phyloP scores from a whole-genome alignment of 2,888 invertebrate species.

The Graphium colonna region DNA sequence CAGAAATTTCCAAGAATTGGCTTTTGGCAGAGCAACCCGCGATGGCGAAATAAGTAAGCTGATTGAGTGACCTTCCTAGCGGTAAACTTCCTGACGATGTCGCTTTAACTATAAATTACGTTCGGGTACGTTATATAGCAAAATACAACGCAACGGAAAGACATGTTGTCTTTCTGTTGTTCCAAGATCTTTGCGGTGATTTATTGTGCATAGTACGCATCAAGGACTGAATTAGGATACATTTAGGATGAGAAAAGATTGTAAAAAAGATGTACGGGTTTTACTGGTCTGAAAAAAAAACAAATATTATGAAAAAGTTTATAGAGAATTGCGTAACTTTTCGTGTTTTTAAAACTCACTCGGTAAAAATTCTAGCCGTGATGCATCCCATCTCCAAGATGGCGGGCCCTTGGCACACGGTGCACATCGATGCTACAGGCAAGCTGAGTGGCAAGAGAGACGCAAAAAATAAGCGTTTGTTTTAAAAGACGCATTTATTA shows the following conservation, averaged over 20 bases:
- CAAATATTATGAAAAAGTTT: slow-evolving; percentile 28
- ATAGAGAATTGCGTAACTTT: slow-evolving; percentile 30
- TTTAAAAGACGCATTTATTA: no score
- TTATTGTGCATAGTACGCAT: no score
- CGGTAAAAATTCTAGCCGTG: slow-evolving; percentile 24
- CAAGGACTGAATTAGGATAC: no score
- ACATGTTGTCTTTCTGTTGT: slow-evolving; percentile 32
- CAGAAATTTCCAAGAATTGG: slow-evolving; percentile 33
- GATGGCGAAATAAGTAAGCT: slow-evolving; percentile 30
- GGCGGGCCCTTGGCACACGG: slow-evolving; percentile 32
- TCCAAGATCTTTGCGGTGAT: slow-evolving; percentile 31
- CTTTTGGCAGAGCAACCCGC: slow-evolving; percentile 33
- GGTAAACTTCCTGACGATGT: slow-evolving; percentile 13
- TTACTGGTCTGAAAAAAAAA: slow-evolving; percentile 36
- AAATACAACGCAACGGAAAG: slow-evolving; percentile 28
- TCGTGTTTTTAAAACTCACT: slow-evolving; percentile 31
- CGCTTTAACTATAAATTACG: slow-evolving; percentile 33
- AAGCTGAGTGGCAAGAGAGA: slow-evolving; percentile 37
- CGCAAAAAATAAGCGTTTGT: slow-evolving; percentile 32
- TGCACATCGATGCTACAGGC: slow-evolving; percentile 38
- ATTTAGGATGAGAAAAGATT: slow-evolving; percentile 33
- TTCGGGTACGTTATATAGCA: no score
- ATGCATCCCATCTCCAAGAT: slow-evolving; percentile 32
- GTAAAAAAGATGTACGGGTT: slow-evolving; percentile 34
- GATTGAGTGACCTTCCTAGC: slow-evolving; percentile 25